Evolutionary conservation across 1,140 invertebrate genomes (phyloP).

Genomic region (Helicorthomorpha holstii): DNA sequence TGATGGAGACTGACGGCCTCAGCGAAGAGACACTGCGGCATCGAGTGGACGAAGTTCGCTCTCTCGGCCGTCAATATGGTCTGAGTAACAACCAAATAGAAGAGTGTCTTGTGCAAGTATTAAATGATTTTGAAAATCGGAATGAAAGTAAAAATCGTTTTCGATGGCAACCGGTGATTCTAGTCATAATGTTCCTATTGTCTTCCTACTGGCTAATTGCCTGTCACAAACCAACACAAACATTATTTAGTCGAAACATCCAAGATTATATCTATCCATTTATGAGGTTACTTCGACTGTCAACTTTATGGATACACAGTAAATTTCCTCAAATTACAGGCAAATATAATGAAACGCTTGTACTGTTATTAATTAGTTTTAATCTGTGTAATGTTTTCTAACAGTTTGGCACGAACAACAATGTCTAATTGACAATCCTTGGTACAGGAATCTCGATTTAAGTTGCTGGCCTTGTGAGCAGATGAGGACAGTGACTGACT

Average conservation of each 20-base stretch:
- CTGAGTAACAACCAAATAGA: neutral
- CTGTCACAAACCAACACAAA: conserved; percentile 31
- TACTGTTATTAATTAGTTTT: conserved; percentile 4
- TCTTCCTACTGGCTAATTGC: conserved; percentile 21
- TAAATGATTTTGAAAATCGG: neutral
- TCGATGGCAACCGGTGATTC: neutral
- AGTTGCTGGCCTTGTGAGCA: conserved; percentile 57
- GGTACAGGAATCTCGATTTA: conserved; percentile 46
- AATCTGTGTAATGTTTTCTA: conserved; percentile 18
- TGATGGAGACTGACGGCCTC: neutral
- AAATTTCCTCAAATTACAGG: conserved; percentile 5
- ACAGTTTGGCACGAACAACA: conserved; percentile 58
- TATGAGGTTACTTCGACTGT: conserved; percentile 36
- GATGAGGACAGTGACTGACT: conserved; percentile 38
- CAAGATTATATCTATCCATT: conserved; percentile 51
- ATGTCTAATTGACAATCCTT: conserved; percentile 56
- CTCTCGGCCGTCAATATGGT: neutral
- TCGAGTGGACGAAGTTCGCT: neutral
- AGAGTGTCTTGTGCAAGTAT: neutral
- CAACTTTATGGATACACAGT: conserved; percentile 39
- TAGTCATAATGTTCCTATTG: conserved; percentile 16
- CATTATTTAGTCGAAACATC: conserved; percentile 37
- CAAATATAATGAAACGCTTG: neutral
- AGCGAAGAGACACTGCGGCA: too few relatives aligned
- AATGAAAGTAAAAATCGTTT: neutral